phyloP scores from a whole-genome alignment of 2,113 vertebrate species.

The Oreotrochilus melanogaster region DNA sequence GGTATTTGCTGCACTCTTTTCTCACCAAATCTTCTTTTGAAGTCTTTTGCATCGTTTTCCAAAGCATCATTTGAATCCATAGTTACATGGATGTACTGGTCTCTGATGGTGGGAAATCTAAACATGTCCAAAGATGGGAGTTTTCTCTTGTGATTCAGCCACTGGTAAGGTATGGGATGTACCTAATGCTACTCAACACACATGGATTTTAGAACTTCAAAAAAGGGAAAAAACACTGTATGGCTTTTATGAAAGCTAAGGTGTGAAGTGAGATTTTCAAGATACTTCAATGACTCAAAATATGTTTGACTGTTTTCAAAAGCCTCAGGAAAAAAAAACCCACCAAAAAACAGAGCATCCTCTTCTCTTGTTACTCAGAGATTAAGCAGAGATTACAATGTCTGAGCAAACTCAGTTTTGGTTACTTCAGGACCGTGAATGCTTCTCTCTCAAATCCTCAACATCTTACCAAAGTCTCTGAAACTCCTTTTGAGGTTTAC shows the following conservation, averaged over 20 bases:
- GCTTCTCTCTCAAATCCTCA: neutral
- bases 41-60: neutral
- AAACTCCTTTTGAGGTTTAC: neutral
- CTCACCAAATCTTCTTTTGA: neutral
- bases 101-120: rapidly evolving
- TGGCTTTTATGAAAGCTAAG: neutral
- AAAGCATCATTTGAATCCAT: neutral
- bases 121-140: neutral
- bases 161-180: neutral
- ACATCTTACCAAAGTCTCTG: neutral
- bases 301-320: neutral
- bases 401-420: neutral
- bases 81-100: neutral
- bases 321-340: neutral
- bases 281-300: neutral
- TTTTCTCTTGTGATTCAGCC: neutral
- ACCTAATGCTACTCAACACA: rapidly evolving
- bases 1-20: neutral
- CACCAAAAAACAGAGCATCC: neutral
- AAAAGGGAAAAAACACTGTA: neutral
- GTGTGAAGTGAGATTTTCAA: neutral
- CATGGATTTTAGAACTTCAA: neutral
- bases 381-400: neutral
- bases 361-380: neutral
- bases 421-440: neutral